Base-by-base conservation (phyloP, 2,888 invertebrate genomes). In the Rhingia rostrata region DNA sequence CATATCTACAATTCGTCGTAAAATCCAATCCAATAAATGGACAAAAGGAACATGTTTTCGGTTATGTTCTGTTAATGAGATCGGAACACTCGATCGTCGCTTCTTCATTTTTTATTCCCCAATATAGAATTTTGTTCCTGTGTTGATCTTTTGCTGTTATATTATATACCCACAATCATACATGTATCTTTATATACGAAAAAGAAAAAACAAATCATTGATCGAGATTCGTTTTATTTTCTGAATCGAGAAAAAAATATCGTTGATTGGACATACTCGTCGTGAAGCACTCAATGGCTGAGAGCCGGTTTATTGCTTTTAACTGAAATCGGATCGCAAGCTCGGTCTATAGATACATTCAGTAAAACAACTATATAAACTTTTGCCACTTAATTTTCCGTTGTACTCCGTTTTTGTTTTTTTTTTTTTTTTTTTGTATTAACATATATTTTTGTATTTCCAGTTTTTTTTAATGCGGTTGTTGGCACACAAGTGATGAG, bases 311-410 rank as follows among this genome's bases (percentile, higher is more conserved):
- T 51, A 4, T 33, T 53, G 7, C 7, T 54, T 41, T 30, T 39
- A 22, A 14, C 4, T 58, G 61, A 63, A 74, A 69, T 81, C 70
- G 69, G 60, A 82, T 67, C 37, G 47, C 56, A 66, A 72, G 54
- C 60, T 67, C 58, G 12, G 6, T 35, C 33, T 49, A 67, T 61
- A 72, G 82, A 77, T 82, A 61, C 54, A 77, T 72, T 66, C 60
- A 49, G 70, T 72, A 67, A 78, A 82, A 82, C 78, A 82, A 82
- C 82, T 82, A 82, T 58, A 82, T 82, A 82, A n/a, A 78, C 41
- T 66, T 61, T 78, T 72, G 78, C 66, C 82, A 72, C 82, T 82
- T 82, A 72, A 78, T 78, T 72, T 61, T 61, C 67, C 60, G 47
- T 53, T 69, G 61, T 54, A 35, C 49, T 30, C 69, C 47, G 30